phyloP scores from a whole-genome alignment of 2,797 vertebrate genomes.

The Sebastes hopkinsi region DNA sequence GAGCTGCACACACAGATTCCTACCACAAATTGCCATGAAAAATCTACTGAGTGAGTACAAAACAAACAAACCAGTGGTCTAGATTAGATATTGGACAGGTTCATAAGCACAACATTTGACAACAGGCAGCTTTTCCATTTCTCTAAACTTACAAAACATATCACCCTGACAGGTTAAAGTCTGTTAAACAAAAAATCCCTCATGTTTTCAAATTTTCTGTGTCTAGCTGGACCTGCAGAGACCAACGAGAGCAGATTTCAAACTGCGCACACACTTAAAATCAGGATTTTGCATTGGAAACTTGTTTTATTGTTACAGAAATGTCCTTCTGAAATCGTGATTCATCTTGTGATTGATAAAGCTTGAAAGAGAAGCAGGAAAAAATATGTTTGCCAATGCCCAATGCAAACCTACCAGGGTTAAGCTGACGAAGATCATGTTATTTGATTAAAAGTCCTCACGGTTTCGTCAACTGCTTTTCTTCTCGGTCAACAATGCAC shows the following conservation, averaged over 20 bases:
- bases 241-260: not conserved
- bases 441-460: not conserved
- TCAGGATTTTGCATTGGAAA: not conserved
- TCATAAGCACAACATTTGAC: not conserved
- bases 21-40: not conserved
- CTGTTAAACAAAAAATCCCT: not conserved
- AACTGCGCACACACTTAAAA: not conserved
- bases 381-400: not conserved
- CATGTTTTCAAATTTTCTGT: not conserved
- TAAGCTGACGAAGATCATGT: not conserved
- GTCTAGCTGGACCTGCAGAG: not conserved
- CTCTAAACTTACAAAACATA: not conserved
- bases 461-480: no score
- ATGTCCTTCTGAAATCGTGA: not conserved
- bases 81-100: not conserved
- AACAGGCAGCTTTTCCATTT: not conserved
- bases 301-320: not conserved
- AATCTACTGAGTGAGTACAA: not conserved
- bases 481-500: no score
- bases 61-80: not conserved
- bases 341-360: not conserved
- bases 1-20: not conserved
- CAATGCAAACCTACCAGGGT: not conserved
- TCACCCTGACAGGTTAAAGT: not conserved
- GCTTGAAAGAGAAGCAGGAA: not conserved